Conservation (phyloP, 1,140 invertebrate genomes). For the Scaptodrosophila lebanonensis region DNA sequence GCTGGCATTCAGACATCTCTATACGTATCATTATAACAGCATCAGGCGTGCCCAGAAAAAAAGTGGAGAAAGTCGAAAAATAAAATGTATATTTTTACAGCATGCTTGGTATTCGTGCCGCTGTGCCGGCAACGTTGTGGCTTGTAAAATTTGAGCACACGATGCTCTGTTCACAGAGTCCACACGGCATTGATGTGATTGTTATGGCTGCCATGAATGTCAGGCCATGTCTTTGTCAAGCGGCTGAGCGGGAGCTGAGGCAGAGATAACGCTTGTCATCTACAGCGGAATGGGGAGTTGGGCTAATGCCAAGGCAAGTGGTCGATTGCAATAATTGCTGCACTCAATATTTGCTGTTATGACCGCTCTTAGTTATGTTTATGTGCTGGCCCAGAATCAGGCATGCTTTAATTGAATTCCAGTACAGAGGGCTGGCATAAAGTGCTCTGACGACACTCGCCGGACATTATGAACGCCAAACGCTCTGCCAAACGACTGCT, state of each 20-base stretch:
- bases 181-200: conserved; percentile 30
- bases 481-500: too few relatives aligned
- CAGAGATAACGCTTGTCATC: too few relatives aligned
- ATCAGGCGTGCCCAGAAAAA: conserved; percentile 29
- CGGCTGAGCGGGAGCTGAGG: not conserved
- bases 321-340: conserved; percentile 56
- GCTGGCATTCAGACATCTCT: too few relatives aligned
- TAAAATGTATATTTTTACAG: conserved; percentile 29
- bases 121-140: conserved; percentile 16
- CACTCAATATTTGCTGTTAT: conserved; percentile 25
- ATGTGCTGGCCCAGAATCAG: conserved; percentile 29
- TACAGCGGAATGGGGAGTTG: too few relatives aligned
- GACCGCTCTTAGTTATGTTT: conserved; percentile 27
- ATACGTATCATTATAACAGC: conserved; percentile 47
- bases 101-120: conserved; percentile 32
- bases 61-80: conserved; percentile 2
- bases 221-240: not conserved
- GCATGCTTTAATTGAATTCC: too few relatives aligned
- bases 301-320: not conserved
- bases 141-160: conserved; percentile 22
- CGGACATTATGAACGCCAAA: too few relatives aligned
- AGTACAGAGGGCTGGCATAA: too few relatives aligned
- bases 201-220: conserved; percentile 42
- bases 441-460: too few relatives aligned
- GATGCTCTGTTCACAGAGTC: conserved; percentile 4